A percentile compares a stretch with the other conserved stretches of the same genome.
Evolutionary conservation across 1,140 invertebrate genomes (phyloP).

Genomic region (Eumeta japonica): DNA sequence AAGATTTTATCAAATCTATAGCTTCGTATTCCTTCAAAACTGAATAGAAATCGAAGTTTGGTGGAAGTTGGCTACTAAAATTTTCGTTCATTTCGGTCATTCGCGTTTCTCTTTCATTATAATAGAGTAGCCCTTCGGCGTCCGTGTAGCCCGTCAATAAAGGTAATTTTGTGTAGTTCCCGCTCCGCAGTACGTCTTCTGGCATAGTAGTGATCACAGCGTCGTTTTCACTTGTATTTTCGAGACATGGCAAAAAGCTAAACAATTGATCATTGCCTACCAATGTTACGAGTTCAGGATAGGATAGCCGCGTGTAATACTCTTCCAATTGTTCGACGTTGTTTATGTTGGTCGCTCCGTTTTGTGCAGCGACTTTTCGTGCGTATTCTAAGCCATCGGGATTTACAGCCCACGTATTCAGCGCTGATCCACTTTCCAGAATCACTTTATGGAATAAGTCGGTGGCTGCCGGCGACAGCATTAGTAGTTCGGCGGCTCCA

Average conservation of each 20-base stretch:
- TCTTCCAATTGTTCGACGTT: conserved; percentile 11
- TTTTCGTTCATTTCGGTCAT: too few species aligned
- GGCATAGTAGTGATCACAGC: too few species aligned
- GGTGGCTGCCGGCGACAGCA: conserved; percentile 29
- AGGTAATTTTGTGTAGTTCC: conserved; percentile 15
- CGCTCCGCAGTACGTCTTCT: too few species aligned
- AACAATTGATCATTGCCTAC: too few species aligned
- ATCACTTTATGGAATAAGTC: conserved; percentile 25
- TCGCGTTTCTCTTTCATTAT: too few species aligned
- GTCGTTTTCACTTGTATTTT: too few species aligned
- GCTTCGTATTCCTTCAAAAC: conserved; percentile 4
- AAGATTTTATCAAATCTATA: conserved; percentile 10
- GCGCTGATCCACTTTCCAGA: conserved; percentile 21
- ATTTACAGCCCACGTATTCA: conserved; percentile 15
- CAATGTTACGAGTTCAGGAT: too few species aligned
- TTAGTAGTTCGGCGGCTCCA: conserved; percentile 45
- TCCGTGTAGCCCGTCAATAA: conserved; percentile 23
- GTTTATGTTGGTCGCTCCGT: conserved; percentile 11
- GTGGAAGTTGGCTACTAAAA: conserved; percentile 13
- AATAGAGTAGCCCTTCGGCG: too few species aligned
- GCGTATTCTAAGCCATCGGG: conserved; percentile 16
- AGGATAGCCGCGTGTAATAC: too few species aligned
- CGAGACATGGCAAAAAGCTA: too few species aligned
- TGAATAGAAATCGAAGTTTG: too few species aligned
- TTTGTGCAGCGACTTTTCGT: conserved; percentile 16